phyloP scores from a whole-genome alignment of 2,888 invertebrate genomes.

The Epirrhoe alternata region DNA sequence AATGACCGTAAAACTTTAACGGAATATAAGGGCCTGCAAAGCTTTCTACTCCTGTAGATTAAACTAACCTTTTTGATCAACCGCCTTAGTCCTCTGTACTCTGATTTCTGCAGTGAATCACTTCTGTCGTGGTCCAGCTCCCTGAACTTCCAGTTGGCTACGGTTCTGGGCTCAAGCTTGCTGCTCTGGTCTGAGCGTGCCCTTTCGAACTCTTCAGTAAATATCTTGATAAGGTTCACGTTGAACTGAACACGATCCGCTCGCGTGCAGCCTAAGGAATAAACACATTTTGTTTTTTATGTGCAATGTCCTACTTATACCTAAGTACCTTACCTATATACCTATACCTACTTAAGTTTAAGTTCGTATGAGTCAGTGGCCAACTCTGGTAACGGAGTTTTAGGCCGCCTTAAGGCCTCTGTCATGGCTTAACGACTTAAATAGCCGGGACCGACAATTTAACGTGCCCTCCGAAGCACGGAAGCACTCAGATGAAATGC shows the following conservation, averaged over 20 bases:
- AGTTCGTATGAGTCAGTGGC: too few relatives aligned
- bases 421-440: too few relatives aligned
- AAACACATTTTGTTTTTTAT: neutral
- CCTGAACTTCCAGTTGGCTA: constrained; percentile 96
- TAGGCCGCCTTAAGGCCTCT: too few relatives aligned
- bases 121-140: constrained; percentile 93
- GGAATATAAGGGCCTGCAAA: too few relatives aligned
- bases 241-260: constrained; percentile 93
- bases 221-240: constrained; percentile 92
- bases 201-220: constrained; percentile 90
- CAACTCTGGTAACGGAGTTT: too few relatives aligned
- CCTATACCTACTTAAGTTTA: too few relatives aligned
- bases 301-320: neutral
- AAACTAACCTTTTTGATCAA: constrained; percentile 91
- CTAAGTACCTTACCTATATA: too few relatives aligned
- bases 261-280: constrained; percentile 87
- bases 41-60: too few relatives aligned
- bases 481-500: too few relatives aligned
- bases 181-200: constrained; percentile 61
- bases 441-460: too few relatives aligned
- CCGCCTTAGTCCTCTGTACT: constrained; percentile 92
- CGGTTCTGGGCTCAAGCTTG: constrained; percentile 77
- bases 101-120: constrained; percentile 90
- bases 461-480: too few relatives aligned
- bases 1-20: too few relatives aligned